Evolutionary conservation across 2,888 invertebrate species (phyloP).

Genomic region (Temnothorax ravouxi): DNA sequence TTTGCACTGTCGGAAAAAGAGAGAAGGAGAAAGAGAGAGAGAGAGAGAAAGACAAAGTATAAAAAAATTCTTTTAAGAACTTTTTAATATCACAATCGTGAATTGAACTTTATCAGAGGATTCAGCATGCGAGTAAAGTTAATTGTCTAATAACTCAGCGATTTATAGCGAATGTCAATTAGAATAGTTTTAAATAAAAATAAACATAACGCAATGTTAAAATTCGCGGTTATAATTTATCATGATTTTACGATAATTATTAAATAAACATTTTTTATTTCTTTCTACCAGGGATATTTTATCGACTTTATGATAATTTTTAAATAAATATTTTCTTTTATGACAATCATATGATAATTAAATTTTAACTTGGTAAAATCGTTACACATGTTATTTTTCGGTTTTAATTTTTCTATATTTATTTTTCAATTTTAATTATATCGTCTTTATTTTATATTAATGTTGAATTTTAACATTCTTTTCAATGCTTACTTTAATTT

Average conservation of each 20-base stretch:
- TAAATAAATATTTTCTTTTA: constrained; percentile 1
- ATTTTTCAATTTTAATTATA: background rate
- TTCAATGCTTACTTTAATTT: background rate
- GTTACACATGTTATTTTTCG: background rate
- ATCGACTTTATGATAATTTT: background rate
- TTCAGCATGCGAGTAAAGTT: background rate
- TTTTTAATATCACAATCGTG: background rate
- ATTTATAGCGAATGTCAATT: background rate
- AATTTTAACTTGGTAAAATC: constrained; percentile 1
- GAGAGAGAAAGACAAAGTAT: background rate
- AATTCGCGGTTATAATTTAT: background rate
- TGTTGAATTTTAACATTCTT: constrained; percentile 1
- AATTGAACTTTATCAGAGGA: background rate
- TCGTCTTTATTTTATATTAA: background rate
- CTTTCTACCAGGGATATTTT: background rate
- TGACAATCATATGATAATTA: background rate
- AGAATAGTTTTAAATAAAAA: background rate
- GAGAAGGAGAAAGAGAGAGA: too few relatives aligned
- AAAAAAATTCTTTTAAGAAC: background rate
- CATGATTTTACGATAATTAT: background rate
- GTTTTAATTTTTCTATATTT: background rate
- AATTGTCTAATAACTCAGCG: background rate
- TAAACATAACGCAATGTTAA: background rate
- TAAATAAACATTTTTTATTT: background rate
- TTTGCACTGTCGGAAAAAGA: constrained; percentile 1